Conservation (phyloP, 1,140 invertebrate species). For the Muscidifurax raptorellus region DNA sequence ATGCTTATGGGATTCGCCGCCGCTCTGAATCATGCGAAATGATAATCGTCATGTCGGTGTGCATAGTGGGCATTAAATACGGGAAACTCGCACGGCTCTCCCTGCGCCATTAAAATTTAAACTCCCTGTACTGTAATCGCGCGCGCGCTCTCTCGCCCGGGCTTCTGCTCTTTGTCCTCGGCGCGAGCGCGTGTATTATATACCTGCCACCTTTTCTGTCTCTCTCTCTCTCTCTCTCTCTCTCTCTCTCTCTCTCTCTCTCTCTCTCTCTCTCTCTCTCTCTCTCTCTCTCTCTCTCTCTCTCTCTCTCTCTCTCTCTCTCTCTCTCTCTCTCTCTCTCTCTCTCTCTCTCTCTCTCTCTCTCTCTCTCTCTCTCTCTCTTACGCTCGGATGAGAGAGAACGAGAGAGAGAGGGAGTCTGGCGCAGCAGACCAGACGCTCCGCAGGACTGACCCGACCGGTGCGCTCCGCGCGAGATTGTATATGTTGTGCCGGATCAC, state of each 20-base stretch:
- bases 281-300: not conserved
- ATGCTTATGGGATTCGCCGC: no score
- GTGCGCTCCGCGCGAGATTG: not conserved
- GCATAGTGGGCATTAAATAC: conserved; percentile 4
- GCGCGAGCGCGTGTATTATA: not conserved
- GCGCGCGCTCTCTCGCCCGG: not conserved
- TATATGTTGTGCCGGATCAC: not conserved
- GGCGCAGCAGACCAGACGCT: conserved; percentile 21
- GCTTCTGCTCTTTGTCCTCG: conserved; percentile 14
- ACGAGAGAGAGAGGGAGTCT: conserved; percentile 5
- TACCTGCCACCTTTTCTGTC: not conserved
- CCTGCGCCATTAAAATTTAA: not conserved
- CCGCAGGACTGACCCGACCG: conserved; percentile 47
- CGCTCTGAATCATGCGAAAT: not conserved
- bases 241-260: not conserved
- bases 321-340: conserved; percentile 14
- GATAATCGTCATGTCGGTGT: not conserved
- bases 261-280: conserved; percentile 3
- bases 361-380: conserved; percentile 41
- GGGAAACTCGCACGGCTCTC: conserved; percentile 2
- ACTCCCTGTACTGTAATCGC: not conserved
- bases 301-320: not conserved
- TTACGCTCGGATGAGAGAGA: not conserved
- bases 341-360: no score
- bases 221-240: conserved; percentile 11